Evolutionary conservation across 2,888 invertebrate species (phyloP).

Genomic region (Stenolophus ochropezus): DNA sequence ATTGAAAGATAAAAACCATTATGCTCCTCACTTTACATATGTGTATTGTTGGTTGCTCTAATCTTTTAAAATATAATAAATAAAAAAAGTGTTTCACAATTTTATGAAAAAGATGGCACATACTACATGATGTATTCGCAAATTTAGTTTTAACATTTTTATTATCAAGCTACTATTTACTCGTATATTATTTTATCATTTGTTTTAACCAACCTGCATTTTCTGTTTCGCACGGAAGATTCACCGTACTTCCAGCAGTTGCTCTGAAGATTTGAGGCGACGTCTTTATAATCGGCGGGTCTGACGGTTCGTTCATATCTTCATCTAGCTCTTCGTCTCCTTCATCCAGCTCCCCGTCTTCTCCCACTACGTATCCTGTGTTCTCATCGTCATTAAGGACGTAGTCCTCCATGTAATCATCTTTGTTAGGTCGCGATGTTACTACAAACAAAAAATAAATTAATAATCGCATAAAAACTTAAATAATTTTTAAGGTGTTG

Average conservation of each 20-base stretch:
- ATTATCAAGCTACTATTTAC: neutral
- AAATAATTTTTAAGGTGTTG: neutral
- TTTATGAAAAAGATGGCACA: too few relatives aligned
- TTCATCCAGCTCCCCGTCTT: conserved; percentile 65
- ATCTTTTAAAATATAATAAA: too few relatives aligned
- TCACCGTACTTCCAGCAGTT: conserved; percentile 67
- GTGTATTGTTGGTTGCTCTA: too few relatives aligned
- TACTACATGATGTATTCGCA: too few relatives aligned
- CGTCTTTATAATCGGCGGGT: conserved; percentile 63
- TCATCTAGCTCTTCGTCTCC: conserved; percentile 65
- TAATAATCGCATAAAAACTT: neutral
- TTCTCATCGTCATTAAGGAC: conserved; percentile 61
- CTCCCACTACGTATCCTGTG: conserved; percentile 15
- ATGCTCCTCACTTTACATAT: too few relatives aligned
- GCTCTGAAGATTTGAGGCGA: conserved; percentile 66
- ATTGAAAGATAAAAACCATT: too few relatives aligned
- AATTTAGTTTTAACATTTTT: too few relatives aligned
- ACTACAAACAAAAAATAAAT: conserved; percentile 56
- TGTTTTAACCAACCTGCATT: conserved; percentile 65
- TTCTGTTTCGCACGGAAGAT: conserved; percentile 69
- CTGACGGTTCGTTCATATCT: conserved; percentile 64
- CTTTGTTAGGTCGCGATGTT: conserved; percentile 59
- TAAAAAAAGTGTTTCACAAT: too few relatives aligned
- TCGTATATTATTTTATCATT: neutral
- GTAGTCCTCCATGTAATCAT: conserved; percentile 59